Base-by-base conservation (phyloP, 2,797 vertebrate genomes). In the Hydrocynus forskahlii region DNA sequence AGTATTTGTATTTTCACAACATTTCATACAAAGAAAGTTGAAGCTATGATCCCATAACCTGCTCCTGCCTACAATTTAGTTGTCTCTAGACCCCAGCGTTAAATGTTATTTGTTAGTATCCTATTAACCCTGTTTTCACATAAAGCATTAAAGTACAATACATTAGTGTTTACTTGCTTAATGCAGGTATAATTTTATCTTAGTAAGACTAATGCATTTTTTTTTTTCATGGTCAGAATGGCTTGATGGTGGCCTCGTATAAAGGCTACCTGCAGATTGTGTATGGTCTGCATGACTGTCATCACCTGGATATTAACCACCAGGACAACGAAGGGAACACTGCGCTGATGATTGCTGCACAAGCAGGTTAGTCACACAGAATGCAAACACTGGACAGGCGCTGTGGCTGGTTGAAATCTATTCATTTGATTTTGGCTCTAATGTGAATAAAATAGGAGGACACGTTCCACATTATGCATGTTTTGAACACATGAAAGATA, bases 301-400 rank as follows among this genome's bases (percentile, higher is more conserved):
- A 95, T 55, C 93, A 91, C 83, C 63, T 97, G 12, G 93, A 97
- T 6, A 88, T 97, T 88, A 97, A 97, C 86, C 96, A 95, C 67
- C 96, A 97, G 90, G 97, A 98, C 93, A 96, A 95, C 6, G 96
- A 97, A 0, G 96, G 96, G 1, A 95, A 97, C 92, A 97, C 96
- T 0, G 96, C 96, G 9, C 93, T 97, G 70, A 97, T 97, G 95
- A 94, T 97, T 63, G 96, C 97, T 17, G 94, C 96, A 9, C 96
- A 97, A 90, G 96, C 96, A 92, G 97, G 95, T 95, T 23, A 83
- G 80, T 76, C 7, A 45, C 13, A 5, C 7, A 43, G 17, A 45
- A 63, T 1, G 21, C 59, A 62, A 62, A 21, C 23, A 62, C 13
- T 62, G n/a, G 12, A 62, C 54, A 55, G 54, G 17, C 17, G 19